phyloP scores from a whole-genome alignment of 2,113 vertebrate species.

The Hippocampus comes region DNA sequence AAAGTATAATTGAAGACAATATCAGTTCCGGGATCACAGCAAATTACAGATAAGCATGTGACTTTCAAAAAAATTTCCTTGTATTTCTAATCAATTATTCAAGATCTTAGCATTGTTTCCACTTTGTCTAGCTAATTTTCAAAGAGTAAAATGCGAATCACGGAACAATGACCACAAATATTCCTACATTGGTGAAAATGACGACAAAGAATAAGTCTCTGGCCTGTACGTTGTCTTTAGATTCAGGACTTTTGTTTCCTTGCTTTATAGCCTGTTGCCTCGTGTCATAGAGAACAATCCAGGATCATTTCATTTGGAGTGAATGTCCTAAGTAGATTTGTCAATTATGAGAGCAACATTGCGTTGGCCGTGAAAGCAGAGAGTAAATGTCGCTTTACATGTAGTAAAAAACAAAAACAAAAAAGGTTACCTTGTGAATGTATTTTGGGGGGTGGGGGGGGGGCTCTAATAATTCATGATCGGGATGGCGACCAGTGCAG shows the following conservation, averaged over 20 bases:
- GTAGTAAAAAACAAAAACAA: too few species aligned
- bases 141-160: not conserved
- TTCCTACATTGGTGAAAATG: not conserved
- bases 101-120: not conserved
- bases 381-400: too few species aligned
- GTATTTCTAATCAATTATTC: not conserved
- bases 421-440: too few species aligned
- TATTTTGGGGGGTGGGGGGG: too few species aligned
- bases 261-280: not conserved
- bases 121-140: not conserved
- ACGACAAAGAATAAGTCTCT: too few species aligned
- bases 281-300: too few species aligned
- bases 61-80: not conserved
- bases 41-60: not conserved
- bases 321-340: not conserved
- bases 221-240: not conserved
- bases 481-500: too few species aligned
- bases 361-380: too few species aligned
- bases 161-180: not conserved
- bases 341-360: not conserved
- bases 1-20: not conserved
- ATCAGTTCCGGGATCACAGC: not conserved
- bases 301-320: not conserved
- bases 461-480: too few species aligned
- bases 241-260: not conserved